phyloP scores from a whole-genome alignment of 2,113 vertebrate species.

The Anser brachyrhynchus region DNA sequence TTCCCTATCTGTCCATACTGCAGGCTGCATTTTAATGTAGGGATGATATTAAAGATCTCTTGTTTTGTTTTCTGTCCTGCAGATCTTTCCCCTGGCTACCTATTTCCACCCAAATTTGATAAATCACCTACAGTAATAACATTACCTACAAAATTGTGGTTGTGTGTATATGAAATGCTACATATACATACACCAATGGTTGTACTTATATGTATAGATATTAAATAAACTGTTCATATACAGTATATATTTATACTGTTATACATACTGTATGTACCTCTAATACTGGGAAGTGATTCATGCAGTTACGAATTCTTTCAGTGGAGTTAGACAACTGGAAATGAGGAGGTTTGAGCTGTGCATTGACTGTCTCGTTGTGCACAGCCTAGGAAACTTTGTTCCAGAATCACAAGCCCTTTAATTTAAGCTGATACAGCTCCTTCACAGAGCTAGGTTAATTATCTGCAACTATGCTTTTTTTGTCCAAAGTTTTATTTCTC shows the following conservation, averaged over 20 bases:
- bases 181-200: fast-evolving
- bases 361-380: background rate
- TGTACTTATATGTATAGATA: background rate
- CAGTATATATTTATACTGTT: background rate
- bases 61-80: background rate
- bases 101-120: background rate
- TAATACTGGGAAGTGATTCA: background rate
- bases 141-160: background rate
- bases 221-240: background rate
- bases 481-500: background rate
- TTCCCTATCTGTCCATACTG: background rate
- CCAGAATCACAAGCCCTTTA: background rate
- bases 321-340: background rate
- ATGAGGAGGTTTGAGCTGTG: background rate
- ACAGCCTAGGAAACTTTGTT: background rate
- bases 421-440: background rate
- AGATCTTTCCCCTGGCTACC: background rate
- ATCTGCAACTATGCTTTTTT: background rate
- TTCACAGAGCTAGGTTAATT: background rate
- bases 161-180: background rate
- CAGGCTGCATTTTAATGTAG: background rate
- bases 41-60: background rate
- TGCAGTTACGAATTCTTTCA: background rate
- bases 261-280: background rate
- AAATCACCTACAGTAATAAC: background rate